Conservation (phyloP, 2,888 invertebrate genomes). For the Cosmopolites sordidus region DNA sequence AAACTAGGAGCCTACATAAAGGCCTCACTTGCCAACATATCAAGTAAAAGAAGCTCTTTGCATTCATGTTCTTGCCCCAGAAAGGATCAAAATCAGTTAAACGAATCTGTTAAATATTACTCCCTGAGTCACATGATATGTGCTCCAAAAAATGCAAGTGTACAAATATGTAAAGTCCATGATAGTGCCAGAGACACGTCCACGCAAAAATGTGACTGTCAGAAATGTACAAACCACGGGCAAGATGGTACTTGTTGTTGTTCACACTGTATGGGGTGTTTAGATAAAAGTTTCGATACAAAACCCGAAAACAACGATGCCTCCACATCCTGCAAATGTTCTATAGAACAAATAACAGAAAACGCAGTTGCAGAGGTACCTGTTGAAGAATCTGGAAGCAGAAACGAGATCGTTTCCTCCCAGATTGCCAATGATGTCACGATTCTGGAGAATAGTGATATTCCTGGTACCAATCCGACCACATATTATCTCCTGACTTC, state of each 20-base stretch:
- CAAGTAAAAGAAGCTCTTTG: not conserved
- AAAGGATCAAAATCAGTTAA: not conserved
- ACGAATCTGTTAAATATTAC: too few species aligned
- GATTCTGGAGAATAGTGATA: not conserved
- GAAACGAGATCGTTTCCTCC: not conserved
- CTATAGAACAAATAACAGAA: not conserved
- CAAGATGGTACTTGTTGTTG: constrained; percentile 24
- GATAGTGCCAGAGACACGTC: constrained; percentile 9
- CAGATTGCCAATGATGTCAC: not conserved
- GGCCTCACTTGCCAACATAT: not conserved
- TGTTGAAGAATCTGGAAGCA: not conserved
- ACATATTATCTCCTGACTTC: constrained; percentile 6
- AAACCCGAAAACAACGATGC: constrained; percentile 12
- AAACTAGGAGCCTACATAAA: not conserved
- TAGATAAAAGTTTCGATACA: constrained; percentile 21
- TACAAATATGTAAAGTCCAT: constrained; percentile 5
- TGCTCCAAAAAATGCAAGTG: constrained; percentile 4
- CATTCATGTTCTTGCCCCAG: not conserved
- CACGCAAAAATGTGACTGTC: constrained; percentile 20
- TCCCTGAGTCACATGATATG: constrained; percentile 3
- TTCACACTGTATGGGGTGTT: constrained; percentile 20
- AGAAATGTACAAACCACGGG: constrained; percentile 14
- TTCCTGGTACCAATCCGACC: not conserved
- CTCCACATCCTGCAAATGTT: constrained; percentile 5
- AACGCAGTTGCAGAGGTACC: too few species aligned